Base-by-base conservation (phyloP, 2,888 invertebrate species). In the Lasioglossum figueresi region DNA sequence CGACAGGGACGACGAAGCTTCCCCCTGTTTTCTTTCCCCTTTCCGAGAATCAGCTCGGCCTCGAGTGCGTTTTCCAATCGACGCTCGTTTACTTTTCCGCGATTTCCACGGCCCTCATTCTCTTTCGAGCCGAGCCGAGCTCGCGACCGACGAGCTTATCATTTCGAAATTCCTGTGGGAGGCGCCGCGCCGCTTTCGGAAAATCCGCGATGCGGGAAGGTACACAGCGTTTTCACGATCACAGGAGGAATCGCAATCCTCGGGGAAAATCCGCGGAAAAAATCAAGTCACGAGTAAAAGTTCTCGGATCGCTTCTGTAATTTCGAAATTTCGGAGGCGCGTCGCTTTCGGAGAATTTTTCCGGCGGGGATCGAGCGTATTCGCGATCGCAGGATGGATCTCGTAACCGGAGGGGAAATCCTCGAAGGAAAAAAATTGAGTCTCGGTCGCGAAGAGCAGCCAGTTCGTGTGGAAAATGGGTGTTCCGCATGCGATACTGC, bases 1-100 rank as follows among this genome's bases (percentile, higher is more conserved):
- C 83, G 85, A 82, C 77, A 82, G 86, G 78, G 73, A 81, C 72
- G 78, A 68, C 37, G 78, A 77, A 59, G 68, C 72, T 68, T 72
- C 43, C 59, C 59, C 71, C 56, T 48, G 71, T 40, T 76, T 79
- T 81, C 52, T 45, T 70, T 76, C 73, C 83, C 68, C 82, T 83
- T 83, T 77, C 74, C 76, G 45, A 66, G 75, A 79, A 84, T 40
- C 37, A 34, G 66, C 37, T 45, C 79, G n/a, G 43, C 34, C 75
- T 63, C 63, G 56, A 40, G 70, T 31, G 16, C 72, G 43, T 73
- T 66, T 66, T 63, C 52, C 72, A 59, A 72, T 40, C 43, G 27
- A 52, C 37, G 70, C 37, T 66, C 68, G n/a, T 34, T 43, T 43
- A 45, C 31, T 75, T 75, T 59, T 37, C 75, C 40, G n/a, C 37